Base-by-base conservation (phyloP, 2,888 invertebrate genomes). In the Perdita meconis region DNA sequence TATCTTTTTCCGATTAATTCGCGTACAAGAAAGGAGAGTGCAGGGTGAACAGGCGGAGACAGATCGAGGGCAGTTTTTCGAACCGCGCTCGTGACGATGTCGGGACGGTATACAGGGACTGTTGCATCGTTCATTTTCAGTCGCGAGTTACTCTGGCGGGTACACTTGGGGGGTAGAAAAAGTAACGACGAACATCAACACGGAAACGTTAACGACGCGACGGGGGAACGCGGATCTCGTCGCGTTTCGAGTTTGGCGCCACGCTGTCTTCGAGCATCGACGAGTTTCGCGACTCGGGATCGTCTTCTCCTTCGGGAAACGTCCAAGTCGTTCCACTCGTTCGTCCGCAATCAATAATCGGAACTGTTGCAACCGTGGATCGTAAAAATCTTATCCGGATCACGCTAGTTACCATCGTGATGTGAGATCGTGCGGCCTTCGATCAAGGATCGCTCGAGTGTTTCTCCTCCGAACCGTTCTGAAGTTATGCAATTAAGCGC, bases 171-270 rank as follows among this genome's bases (percentile, higher is more conserved):
- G 79, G 55, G 74, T 78, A 83, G 83, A 85, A 78, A 77, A 81
- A 77, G 63, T 85, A 53, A 83, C 85, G 81, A 80, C 72, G 70
- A 85, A 85, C 85, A 85, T 85, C 81, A 78, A 85, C 75, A 81
- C 70, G 76, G 59, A 73, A 83, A 78, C 57, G 69, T 85, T 78
- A 81, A 83, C 74, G 67, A 76, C 44, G 57, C 61, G 16, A 70
- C 70, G 67, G 22, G 36, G 34, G 51, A 67, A 71, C 61, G 66
- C 71, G 71, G 60, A 53, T 67, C 47, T 26, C 73, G 65, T 60
- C 70, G 60, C 44, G 22, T 56, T 73, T 30, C 10, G 8, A 73
- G 57, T 53, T 50, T 47, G 19, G 51, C 38, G 40, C 44, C 59
- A 16, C n/a, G 19, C 59, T 44, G 13, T 22, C 13, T 55, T 30